Percentiles rank a stretch among this genome's conserved stretches.
Conservation (phyloP, 1,140 invertebrate genomes). For the Trachymyrmex septentrionalis region DNA sequence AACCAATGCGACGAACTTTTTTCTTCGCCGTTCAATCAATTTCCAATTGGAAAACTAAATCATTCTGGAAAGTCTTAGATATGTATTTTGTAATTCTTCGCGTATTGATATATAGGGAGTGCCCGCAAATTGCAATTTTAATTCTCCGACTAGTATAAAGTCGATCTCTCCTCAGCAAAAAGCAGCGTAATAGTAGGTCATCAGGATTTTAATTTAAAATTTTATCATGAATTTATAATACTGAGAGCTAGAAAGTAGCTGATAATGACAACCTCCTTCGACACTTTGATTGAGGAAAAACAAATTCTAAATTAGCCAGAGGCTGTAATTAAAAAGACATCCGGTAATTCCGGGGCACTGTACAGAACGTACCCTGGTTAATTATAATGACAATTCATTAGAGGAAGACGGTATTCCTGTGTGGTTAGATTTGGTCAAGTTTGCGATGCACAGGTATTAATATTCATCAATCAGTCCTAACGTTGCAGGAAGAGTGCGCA, state of each 20-base stretch:
- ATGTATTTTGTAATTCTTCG: background rate
- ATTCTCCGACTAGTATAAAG: background rate
- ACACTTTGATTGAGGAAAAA: background rate
- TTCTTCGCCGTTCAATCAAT: background rate
- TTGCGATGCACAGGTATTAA: constrained; percentile 10
- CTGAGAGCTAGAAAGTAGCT: background rate
- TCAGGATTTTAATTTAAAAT: background rate
- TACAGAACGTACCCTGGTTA: background rate
- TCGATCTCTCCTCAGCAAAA: background rate
- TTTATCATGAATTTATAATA: background rate
- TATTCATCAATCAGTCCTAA: constrained; percentile 21
- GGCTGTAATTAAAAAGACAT: constrained; percentile 9
- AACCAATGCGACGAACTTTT: background rate
- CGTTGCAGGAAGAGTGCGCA: background rate
- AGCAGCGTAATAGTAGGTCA: background rate
- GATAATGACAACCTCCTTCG: background rate
- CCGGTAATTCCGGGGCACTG: background rate
- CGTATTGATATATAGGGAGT: background rate
- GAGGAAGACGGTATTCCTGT: background rate
- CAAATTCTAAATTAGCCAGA: background rate
- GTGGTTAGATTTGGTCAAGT: constrained; percentile 16
- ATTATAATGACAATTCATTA: constrained; percentile 21
- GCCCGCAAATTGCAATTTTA: background rate
- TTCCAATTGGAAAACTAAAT: background rate
- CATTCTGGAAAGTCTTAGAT: background rate